Evolutionary conservation across 2,797 vertebrate genomes (phyloP).

Genomic region (Alosa sapidissima): DNA sequence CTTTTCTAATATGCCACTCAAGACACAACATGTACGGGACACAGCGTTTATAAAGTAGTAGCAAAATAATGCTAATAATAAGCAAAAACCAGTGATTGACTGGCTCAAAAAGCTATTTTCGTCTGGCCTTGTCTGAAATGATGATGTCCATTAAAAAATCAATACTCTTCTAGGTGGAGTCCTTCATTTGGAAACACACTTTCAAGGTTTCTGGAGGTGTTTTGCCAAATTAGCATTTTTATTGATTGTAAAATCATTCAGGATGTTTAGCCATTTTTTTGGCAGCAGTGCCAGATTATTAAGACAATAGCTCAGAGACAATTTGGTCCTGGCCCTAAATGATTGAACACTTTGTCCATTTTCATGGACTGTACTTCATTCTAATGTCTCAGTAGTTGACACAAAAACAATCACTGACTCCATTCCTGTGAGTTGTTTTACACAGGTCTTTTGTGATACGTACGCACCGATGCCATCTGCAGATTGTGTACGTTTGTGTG

Average conservation of each 20-base stretch:
- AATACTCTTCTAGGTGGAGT: background rate
- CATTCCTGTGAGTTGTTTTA: background rate
- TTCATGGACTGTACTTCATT: slow-evolving; percentile 6
- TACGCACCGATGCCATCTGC: background rate
- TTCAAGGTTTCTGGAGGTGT: slow-evolving; percentile 21
- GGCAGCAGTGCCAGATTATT: background rate
- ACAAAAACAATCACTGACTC: background rate
- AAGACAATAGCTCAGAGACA: background rate
- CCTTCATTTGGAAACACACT: background rate
- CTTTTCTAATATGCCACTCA: background rate
- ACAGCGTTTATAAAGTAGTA: background rate
- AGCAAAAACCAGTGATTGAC: background rate
- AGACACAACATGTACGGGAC: background rate
- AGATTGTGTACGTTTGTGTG: background rate
- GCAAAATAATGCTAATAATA: slow-evolving; percentile 8
- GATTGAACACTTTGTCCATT: slow-evolving; percentile 3
- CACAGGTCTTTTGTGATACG: background rate
- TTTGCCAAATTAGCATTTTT: slow-evolving; percentile 15
- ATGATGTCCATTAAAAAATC: slow-evolving; percentile 22
- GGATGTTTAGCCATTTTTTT: background rate
- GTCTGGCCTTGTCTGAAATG: background rate
- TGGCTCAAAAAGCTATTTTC: background rate
- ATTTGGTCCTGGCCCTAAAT: background rate
- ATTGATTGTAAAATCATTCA: slow-evolving; percentile 16
- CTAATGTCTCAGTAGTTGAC: background rate